Evolutionary conservation across 1,140 invertebrate genomes (phyloP), one percentile per base, ranked within the genome.

Genomic region (Holcopasites calliopsidis): DNA sequence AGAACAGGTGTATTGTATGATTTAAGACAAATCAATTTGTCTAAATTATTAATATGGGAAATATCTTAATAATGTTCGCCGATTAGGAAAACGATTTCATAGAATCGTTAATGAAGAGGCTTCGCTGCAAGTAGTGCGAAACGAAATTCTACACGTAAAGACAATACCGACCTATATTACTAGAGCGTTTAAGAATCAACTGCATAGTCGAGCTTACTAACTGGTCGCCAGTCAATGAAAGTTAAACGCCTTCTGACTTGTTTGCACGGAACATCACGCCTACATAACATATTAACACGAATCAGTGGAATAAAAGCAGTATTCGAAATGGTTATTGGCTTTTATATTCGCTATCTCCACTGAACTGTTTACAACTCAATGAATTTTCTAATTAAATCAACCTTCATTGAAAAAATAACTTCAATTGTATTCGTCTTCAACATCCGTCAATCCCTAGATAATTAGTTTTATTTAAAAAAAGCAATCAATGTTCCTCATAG

Each of bases 91-190:
- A 31, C 7, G 23, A 65, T 65, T 73, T 54, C 49, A 6, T 7
- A 23, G 33, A 75, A 68, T 3, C 11, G 35, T 49, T 40, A 40
- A 74, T 40, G 68, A 54, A 55, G 18, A 16, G 31, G 21, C 7
- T 40, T 38, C 40, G 49, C 11, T 21, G 38, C 42, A 23, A 58
- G 55, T 13, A 68, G 18, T 66, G 31, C 49, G 21, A 50, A 68
- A 23, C 52, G 28, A 55, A 23, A 31, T 5, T 18, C 16, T 7
- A 40, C 52, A 68, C 23, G 23, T 21, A 35, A 26, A 58, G n/a
- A 58, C 40, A 8, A 68, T 49, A 38, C 18, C n/a, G 62, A 57
- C 71, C 23, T 26, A 58, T 33, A 75, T 68, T 57, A 49, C 42
- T 7, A 66, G 28, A 16, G 21, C 10, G 6, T 26, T 54, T 31